These are phyloP conservation scores for Sturnus vulgaris DNA, from an alignment of 2,113 vertebrate species.

Conservation along the genomic window DNA sequence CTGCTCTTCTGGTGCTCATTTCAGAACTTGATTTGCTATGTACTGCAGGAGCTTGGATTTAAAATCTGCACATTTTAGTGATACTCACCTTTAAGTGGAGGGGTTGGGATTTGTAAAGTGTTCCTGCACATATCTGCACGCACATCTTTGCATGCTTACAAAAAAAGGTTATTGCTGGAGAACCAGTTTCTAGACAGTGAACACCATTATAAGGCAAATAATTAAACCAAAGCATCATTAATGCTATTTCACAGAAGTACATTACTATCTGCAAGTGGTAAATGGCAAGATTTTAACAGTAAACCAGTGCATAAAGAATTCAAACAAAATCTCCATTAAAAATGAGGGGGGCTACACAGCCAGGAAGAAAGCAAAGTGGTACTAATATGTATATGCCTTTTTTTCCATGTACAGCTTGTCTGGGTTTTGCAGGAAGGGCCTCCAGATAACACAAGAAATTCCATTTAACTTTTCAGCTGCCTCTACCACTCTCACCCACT, in stretches of 20 bases:
- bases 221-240: background rate
- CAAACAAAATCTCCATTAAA: background rate
- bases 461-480: background rate
- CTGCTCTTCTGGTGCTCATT: background rate
- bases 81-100: background rate
- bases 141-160: background rate
- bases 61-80: background rate
- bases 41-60: background rate
- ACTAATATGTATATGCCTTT: background rate
- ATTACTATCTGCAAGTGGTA: constrained; percentile 3
- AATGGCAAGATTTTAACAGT: constrained; percentile 13
- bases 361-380: background rate
- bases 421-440: background rate
- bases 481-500: background rate
- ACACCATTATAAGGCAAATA: background rate
- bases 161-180: background rate
- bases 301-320: constrained; percentile 10
- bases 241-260: background rate
- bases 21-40: background rate
- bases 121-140: background rate
- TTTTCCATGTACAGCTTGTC: background rate
- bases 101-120: background rate
- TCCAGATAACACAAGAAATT: background rate
- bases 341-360: background rate
- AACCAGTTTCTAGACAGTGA: background rate